These are phyloP conservation scores for Cladorhizidae sp. DNA, from an alignment of 37 sponge, comb jelly and placozoan species.

Conservation along the genomic window DNA sequence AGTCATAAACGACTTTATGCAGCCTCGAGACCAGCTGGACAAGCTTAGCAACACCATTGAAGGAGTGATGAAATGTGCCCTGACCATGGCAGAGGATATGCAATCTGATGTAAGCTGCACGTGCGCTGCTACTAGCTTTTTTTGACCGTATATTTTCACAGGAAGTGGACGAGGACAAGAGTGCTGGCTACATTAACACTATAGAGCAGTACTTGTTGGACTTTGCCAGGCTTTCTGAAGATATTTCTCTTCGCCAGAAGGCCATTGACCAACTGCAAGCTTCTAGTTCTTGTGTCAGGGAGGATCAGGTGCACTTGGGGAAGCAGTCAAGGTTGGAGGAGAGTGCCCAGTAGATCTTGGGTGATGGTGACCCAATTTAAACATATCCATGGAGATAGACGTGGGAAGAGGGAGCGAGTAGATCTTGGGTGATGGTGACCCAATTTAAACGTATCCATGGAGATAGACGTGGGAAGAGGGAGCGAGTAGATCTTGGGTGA, in stretches of 20 bases:
- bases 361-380: no score
- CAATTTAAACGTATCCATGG: no score
- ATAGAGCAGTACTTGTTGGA: constrained; percentile 10
- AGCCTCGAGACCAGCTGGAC: not conserved
- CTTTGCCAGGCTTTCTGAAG: constrained; percentile 10
- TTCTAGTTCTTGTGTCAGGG: not conserved
- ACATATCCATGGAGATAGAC: no score
- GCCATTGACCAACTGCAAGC: constrained; percentile 4
- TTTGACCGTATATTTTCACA: not conserved
- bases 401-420: no score
- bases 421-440: no score
- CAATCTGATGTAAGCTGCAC: not conserved
- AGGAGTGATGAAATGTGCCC: not conserved
- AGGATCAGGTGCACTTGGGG: not conserved
- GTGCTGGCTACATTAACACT: not conserved
- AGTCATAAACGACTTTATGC: not conserved
- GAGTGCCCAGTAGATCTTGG: no score
- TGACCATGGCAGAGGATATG: constrained; percentile 21
- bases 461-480: no score
- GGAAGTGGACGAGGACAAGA: not conserved
- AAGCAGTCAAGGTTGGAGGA: no score
- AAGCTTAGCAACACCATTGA: constrained; percentile 11
- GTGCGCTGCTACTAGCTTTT: no score
- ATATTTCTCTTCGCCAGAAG: not conserved
- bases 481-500: no score